A percentile compares a stretch with the other conserved stretches of the same genome.
Conservation (phyloP, 2,888 invertebrate species). For the Nineta flava region DNA sequence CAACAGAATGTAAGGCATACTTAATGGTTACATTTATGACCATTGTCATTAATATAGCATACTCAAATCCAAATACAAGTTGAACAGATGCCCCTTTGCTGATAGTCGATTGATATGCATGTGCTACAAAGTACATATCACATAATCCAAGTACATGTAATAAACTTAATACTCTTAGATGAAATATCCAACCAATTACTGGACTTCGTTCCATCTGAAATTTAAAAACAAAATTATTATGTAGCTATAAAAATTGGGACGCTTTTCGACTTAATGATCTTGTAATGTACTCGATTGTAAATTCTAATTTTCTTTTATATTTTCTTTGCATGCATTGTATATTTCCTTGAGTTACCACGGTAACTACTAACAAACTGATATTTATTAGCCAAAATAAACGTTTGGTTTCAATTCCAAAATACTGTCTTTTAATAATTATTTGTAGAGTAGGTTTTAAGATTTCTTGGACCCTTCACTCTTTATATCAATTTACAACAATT, state of each 20-base stretch:
- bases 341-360: no score
- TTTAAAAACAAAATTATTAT: constrained; percentile 12
- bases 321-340: no score
- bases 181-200: constrained; percentile 89
- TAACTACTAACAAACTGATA: no score
- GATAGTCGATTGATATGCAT: constrained; percentile 86
- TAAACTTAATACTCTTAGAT: constrained; percentile 75
- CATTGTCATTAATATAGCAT: constrained; percentile 89
- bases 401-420: no score
- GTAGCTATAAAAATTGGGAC: neutral
- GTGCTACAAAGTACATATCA: constrained; percentile 80
- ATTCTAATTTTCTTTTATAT: no score
- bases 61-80: constrained; percentile 98
- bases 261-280: no score
- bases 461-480: no score
- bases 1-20: constrained; percentile 74
- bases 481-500: no score
- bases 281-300: no score
- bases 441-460: no score
- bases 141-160: constrained; percentile 63
- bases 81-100: constrained; percentile 93
- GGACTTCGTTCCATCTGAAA: constrained; percentile 97
- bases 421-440: no score
- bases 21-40: constrained; percentile 87
- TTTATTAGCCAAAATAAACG: no score